Evolutionary conservation across 2,113 vertebrate genomes (phyloP), one percentile per base, ranked within the genome.

Genomic region (Elaphurus davidianus): DNA sequence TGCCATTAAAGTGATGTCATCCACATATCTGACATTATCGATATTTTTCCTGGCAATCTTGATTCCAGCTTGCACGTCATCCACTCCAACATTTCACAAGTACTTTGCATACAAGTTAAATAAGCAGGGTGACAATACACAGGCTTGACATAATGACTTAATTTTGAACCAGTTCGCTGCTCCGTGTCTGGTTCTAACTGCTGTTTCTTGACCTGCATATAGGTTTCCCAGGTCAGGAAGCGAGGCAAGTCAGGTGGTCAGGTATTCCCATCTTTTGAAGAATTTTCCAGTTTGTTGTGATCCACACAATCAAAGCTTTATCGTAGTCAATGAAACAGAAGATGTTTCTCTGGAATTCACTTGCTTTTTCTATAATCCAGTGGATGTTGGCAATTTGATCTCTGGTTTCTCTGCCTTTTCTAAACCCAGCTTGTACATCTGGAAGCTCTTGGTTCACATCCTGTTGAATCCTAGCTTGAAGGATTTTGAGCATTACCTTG

Each of bases 61-160:
- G 71, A 43, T 43, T 76, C 71, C 23, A 43, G 71, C 23, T 27
- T 43, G 71, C 0, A 1, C 0, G 0, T 43, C 23, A 43, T 14
- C 1, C 71, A 76, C 23, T 40, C 71, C 71, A 76, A 12, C 36
- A 27, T 76, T 43, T 76, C 40, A 43, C 71, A 14, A 15, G 71
- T 43, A 76, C 23, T 43, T 43, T 43, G 40, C 71, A 43, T 43
- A 76, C 23, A 27, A 7, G 12, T 76, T 76, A 43, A 76, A 76
- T 14, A 43, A 76, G 71, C 40, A 43, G 71, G 40, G 6, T 76
- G 12, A 43, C 36, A 43, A 40, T 43, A 14, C 40, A 43, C 40
- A 43, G 71, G 11, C 23, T 43, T 76, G 40, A 76, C 0, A 0
- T 27, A 43, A 7, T 43, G 27, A 25, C 71, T 76, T 76, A 43